Conservation (phyloP, 1,140 invertebrate species). For the Acromyrmex echinatior region DNA sequence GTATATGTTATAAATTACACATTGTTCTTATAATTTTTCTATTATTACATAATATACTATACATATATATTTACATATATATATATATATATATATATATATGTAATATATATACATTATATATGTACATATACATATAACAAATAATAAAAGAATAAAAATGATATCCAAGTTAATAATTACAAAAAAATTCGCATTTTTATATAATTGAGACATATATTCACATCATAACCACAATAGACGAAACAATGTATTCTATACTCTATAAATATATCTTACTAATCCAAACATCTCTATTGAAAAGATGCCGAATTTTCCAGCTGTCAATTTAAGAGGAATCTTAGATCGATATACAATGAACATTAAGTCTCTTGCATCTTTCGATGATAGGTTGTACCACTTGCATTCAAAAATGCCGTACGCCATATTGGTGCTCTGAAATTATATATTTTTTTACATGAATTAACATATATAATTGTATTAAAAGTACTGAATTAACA, state of each 20-base stretch:
- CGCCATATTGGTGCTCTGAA: constrained; percentile 19
- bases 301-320: constrained; percentile 26
- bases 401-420: constrained; percentile 24
- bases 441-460: background rate
- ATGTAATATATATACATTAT: no score
- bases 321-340: constrained; percentile 24
- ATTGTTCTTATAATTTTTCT: no score
- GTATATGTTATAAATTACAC: no score
- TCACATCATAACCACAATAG: background rate
- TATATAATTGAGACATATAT: no score
- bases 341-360: constrained; percentile 28
- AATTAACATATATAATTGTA: background rate
- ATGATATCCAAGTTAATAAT: background rate
- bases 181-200: no score
- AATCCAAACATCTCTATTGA: constrained; percentile 26
- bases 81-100: no score
- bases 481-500: no score
- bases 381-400: background rate
- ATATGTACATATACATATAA: no score
- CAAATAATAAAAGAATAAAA: background rate
- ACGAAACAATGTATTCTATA: background rate
- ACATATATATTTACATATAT: no score
- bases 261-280: background rate
- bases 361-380: constrained; percentile 26
- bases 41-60: no score